Evolutionary conservation across 2,888 invertebrate genomes (phyloP), one percentile per base, ranked within the genome.

Genomic region (Hylaea fasciaria): DNA sequence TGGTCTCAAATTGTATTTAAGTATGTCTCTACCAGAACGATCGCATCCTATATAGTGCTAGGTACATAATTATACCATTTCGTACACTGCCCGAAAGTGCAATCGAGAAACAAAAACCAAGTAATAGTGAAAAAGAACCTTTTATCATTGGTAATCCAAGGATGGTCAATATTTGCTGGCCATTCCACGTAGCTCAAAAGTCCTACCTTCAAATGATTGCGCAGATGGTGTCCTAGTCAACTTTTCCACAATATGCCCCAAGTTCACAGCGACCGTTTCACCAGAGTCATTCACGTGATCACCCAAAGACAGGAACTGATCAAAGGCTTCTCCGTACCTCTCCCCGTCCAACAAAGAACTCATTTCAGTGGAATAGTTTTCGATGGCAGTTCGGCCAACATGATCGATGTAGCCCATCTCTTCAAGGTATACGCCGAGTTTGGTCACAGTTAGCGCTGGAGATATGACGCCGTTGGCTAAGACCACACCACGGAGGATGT

Each of bases 381-480:
- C 93, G 29, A 96, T 93, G 11, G 79, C 81, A 0, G 84, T 74
- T 64, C 94, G 93, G 0, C 96, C 96, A 41, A 82, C 79, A 37
- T 87, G 88, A 78, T 97, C 96, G 14, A 97, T 93, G 75, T 96
- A 93, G 2, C 94, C 95, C 86, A 89, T 79, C 60, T 91, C 88
- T 64, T 91, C 89, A 2, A 92, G 80, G 65, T 91, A 92, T 68
- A 87, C 88, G 2, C 91, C 89, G 5, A 92, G 81, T 68, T 86
- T 84, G 0, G 85, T 83, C 29, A 91, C 72, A 0, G 77, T 82
- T 12, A 84, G 40, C 1, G 86, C 82, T 7, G 97, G 97, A 0
- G 97, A 96, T 51, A 97, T 95, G 95, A 97, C 96, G 0, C 96
- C 95, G 83, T 97, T 97, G 2, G 97, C 97, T 59, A 98, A 85